Base-by-base conservation (phyloP, 53 echinoderm and acorn worm genomes). In the Actinopyga echinites region DNA sequence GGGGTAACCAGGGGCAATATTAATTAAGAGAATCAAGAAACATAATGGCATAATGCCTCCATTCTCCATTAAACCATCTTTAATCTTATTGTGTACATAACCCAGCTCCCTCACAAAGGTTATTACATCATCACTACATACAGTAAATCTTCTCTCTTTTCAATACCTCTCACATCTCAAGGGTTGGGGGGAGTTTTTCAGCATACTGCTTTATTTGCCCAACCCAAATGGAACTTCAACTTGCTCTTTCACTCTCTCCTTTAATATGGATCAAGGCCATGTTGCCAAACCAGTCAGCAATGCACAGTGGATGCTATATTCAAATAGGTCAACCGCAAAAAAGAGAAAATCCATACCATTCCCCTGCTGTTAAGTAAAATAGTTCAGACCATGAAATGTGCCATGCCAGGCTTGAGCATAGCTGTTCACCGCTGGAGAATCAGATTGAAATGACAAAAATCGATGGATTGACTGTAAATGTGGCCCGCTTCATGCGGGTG, bases 211-310 rank as follows among this genome's bases (percentile, higher is more conserved):
- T 71, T 71, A 71, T 44, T 71, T 71, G 71, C 71, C 71, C 44
- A 28, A 71, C 21, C 71, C 28, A 71, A 71, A 71, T 44, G 71
- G 45, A 49, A 49, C 49, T 49, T 49, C 13, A 49, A 49, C 49
- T 49, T 49, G 49, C 49, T 49, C 71, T 71, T 42, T 19, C 71
- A 44, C n/a, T 23, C 44, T 44, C 45, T 8, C 42, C 40, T 44
- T 71, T 37, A 71, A 71, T 71, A 71, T 71, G 71, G 71, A 71
- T 71, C 71, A 71, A 71, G 71, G 71, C 71, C 71, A 71, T 71
- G 71, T 71, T 71, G 25, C 34, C 34, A 34, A 8, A 38, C 23
- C 42, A 21, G 49, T 49, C 49, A 23, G 42, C 44, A 40, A 71
- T 71, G 71, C 71, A 71, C 71, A 22, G 29, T 40, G 42, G 44